phyloP scores from a whole-genome alignment of 1,140 invertebrate species.

The Phymorhynchus buccinoides region DNA sequence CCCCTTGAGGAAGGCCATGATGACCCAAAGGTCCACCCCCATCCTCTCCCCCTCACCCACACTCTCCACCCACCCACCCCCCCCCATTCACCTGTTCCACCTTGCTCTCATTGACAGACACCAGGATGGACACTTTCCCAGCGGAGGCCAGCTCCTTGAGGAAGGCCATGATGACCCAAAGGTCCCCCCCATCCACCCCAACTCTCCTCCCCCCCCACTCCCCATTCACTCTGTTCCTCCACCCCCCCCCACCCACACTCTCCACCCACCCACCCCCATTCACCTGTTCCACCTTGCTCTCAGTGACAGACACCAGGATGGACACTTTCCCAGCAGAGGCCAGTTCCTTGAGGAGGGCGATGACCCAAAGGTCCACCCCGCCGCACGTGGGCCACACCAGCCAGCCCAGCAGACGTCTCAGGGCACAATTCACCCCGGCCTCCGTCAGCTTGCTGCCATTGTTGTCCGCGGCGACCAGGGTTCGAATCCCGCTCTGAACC shows the following conservation, averaged over 20 bases:
- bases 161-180: constrained; percentile 54
- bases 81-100: constrained; percentile 64
- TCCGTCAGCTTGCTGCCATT: constrained; percentile 57
- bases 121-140: constrained; percentile 62
- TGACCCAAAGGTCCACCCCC: constrained; percentile 66
- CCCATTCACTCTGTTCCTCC: not conserved
- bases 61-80: no score
- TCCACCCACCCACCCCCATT: not conserved
- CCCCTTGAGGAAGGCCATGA: constrained; percentile 63
- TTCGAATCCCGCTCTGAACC: constrained; percentile 55
- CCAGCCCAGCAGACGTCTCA: constrained; percentile 68
- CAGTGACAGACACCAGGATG: constrained; percentile 63
- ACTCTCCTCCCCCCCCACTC: not conserved
- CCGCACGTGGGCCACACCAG: constrained; percentile 66
- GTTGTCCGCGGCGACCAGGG: constrained; percentile 52
- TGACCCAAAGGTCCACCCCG: constrained; percentile 58
- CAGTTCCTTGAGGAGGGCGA: constrained; percentile 63
- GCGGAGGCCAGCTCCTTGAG: constrained; percentile 60
- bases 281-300: constrained; percentile 67
- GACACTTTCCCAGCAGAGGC: constrained; percentile 59
- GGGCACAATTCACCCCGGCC: constrained; percentile 54
- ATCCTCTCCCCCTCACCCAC: no score
- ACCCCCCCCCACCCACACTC: no score
- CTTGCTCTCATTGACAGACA: constrained; percentile 63
- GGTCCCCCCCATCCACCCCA: no score